These are phyloP conservation scores for Tipula vernalis DNA, from an alignment of 2,888 invertebrate genomes.

Conservation along the genomic window DNA sequence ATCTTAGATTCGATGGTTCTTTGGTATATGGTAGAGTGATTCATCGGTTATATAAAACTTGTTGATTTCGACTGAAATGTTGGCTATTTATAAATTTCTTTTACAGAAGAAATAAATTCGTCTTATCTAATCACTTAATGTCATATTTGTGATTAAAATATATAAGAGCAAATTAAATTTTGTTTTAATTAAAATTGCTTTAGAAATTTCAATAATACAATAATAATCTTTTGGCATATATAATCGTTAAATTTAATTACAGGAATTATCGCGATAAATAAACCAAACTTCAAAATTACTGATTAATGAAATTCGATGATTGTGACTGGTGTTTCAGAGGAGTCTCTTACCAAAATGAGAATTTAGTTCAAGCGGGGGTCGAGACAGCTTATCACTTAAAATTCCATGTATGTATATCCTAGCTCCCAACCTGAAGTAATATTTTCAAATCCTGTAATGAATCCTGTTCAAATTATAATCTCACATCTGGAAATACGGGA, in stretches of 20 bases:
- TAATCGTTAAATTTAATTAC: not conserved
- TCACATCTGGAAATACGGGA: no score
- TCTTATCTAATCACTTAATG: not conserved
- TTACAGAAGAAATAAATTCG: not conserved
- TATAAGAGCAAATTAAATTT: not conserved
- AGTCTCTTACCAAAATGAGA: no score
- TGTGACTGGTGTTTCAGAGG: no score
- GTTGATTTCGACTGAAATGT: not conserved
- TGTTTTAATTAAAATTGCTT: not conserved
- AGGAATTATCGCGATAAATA: not conserved
- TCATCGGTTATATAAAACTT: not conserved
- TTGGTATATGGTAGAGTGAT: not conserved
- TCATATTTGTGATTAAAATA: not conserved
- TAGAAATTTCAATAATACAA: not conserved
- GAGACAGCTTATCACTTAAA: no score
- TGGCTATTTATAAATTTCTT: not conserved
- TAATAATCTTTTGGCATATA: not conserved
- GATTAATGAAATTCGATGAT: no score
- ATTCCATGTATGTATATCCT: no score
- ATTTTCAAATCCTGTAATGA: no score
- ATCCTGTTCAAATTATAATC: no score
- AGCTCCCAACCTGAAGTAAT: no score
- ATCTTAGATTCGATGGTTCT: not conserved
- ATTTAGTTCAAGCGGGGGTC: no score
- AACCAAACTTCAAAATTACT: no score